A percentile compares a stretch with the other conserved stretches of the same genome.
Conservation (phyloP, 2,113 vertebrate genomes). For the Planiliza haematocheilus region DNA sequence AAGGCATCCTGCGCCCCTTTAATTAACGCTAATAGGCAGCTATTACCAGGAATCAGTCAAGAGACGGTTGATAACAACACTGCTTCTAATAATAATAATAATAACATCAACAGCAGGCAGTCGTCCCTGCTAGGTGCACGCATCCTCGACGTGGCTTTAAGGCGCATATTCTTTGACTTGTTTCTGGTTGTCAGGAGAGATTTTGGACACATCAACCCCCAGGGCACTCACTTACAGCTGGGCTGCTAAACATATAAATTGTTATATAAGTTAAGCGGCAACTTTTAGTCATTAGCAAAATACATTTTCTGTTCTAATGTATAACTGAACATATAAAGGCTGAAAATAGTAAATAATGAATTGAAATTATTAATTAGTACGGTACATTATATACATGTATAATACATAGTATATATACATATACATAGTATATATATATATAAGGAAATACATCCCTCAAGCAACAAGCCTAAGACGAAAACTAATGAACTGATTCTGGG, state of each 20-base stretch:
- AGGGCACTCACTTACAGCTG: conserved; percentile 34
- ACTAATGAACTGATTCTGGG: too few relatives aligned
- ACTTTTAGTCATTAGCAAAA: too few relatives aligned
- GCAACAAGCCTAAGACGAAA: too few relatives aligned
- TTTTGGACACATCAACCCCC: conserved; percentile 32
- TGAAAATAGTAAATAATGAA: too few relatives aligned
- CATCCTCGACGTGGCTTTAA: not conserved
- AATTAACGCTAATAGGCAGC: conserved; percentile 77
- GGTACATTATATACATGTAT: too few relatives aligned
- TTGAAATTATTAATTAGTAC: too few relatives aligned
- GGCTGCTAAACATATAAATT: conserved; percentile 37
- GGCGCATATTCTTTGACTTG: conserved; percentile 28
- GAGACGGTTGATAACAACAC: conserved; percentile 67
- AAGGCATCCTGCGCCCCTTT: conserved; percentile 67
- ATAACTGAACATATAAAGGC: too few relatives aligned
- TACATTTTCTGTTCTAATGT: too few relatives aligned
- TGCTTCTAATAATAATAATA: conserved; percentile 57
- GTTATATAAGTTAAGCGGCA: not conserved
- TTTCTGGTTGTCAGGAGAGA: conserved; percentile 54
- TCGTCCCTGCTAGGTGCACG: not conserved
- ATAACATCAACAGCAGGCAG: conserved; percentile 38
- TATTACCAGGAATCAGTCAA: conserved; percentile 79
- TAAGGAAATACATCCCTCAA: too few relatives aligned
- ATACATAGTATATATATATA: too few relatives aligned
- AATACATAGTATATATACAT: too few relatives aligned